These are phyloP conservation scores for Drusus annulatus DNA, from an alignment of 1,140 invertebrate genomes.

Conservation along the genomic window DNA sequence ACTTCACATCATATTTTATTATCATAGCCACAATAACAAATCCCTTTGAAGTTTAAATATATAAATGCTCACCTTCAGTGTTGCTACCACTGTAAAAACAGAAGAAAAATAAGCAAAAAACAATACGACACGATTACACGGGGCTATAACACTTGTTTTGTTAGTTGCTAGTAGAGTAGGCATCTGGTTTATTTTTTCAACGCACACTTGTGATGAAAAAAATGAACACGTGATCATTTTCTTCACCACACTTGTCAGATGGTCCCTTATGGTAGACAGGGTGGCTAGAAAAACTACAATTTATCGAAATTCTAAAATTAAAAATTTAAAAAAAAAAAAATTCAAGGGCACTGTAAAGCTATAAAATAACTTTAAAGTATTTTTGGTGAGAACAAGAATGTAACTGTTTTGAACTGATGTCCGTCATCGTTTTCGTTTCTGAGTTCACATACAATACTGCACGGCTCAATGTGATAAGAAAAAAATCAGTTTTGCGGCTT, in stretches of 20 bases:
- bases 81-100: conserved; percentile 17
- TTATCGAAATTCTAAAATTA: no score
- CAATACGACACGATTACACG: conserved; percentile 48
- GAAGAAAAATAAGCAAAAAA: conserved; percentile 38
- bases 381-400: no score
- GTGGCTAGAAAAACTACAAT: no score
- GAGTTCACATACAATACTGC: no score
- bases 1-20: background rate
- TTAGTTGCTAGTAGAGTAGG: background rate
- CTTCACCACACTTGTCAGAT: conserved; percentile 50
- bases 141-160: conserved; percentile 25
- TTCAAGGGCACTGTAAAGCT: no score
- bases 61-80: conserved; percentile 18
- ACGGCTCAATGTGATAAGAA: no score
- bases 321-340: no score
- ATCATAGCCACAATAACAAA: background rate
- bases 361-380: no score
- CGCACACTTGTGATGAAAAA: conserved; percentile 53
- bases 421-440: no score
- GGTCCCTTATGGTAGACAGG: conserved; percentile 12
- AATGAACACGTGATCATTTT: conserved; percentile 57
- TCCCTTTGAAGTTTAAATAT: conserved; percentile 21
- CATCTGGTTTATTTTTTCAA: conserved; percentile 56
- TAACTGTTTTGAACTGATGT: no score
- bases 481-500: no score